Evolutionary conservation across 2,797 vertebrate species (phyloP), one percentile per base, ranked within the genome.

Genomic region (Labeo calbasu): DNA sequence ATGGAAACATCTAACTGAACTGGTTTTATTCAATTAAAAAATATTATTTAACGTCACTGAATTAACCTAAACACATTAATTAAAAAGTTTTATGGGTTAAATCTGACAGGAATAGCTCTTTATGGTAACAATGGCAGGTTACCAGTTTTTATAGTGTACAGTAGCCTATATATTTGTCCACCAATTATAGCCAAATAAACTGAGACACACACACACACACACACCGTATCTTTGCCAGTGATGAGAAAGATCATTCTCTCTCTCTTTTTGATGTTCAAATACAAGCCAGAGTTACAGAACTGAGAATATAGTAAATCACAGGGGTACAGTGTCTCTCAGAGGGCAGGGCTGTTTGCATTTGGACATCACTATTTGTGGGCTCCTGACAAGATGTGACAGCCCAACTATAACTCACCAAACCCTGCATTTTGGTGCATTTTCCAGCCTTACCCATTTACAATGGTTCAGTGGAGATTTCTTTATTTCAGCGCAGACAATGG

Each of bases 391-490:
- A 95, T 95, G 93, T 95, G 95, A 95, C 95, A 95, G 93, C 90
- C 87, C 91, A 84, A 92, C 91, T 94, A 93, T 91, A 93, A 93
- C 92, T 94, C 92, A 94, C 90, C 93, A 90, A 94, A 94, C 91
- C 91, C 90, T 87, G 88, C 91, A 94, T 94, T 91, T 94, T 92
- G 92, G 92, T 94, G 91, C 88, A 94, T 96, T 96, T 96, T 96
- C 95, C 95, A 96, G 95, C 95, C 95, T 95, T 96, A 95, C 95
- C 95, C 94, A 93, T 95, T 97, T 96, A 96, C 95, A 96, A 96
- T 97, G 97, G 95, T 96, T 95, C 95, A 97, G 95, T 96, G 94
- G 95, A 96, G 95, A 97, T 96, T 97, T 97, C 96, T 97, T 97
- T 97, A 96, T 97, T 97, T 96, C 91, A 92, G 87, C 91, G 90